Conservation (phyloP, 1,140 invertebrate species). For the Drosophila cardini region DNA sequence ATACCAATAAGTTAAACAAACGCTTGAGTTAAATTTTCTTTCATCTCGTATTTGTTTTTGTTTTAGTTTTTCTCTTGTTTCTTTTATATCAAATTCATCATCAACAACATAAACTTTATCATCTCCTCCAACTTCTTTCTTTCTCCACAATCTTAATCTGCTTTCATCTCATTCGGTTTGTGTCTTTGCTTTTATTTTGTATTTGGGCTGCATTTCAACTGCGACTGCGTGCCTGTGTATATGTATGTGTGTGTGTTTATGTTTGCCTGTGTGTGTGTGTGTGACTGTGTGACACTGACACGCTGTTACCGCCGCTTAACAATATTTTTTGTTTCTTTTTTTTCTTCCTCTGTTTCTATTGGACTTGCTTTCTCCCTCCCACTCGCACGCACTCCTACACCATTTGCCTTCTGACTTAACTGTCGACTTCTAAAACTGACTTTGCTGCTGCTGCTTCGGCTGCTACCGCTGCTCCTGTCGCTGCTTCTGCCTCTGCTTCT, state of each 20-base stretch:
- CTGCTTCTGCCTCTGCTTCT: slow-evolving; percentile 6
- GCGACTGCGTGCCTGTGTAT: slow-evolving; percentile 9
- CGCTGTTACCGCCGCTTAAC: slow-evolving; percentile 42
- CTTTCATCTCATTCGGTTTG: neutral
- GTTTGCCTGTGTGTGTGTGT: neutral
- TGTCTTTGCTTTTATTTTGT: slow-evolving; percentile 1
- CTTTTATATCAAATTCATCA: too few species aligned
- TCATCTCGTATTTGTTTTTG: neutral
- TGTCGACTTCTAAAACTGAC: slow-evolving; percentile 68
- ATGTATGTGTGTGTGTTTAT: slow-evolving; percentile 5
- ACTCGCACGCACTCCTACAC: slow-evolving; percentile 36
- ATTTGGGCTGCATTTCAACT: slow-evolving; percentile 3
- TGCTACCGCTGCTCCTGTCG: slow-evolving; percentile 4
- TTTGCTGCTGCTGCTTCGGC: slow-evolving; percentile 24
- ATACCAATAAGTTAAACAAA: slow-evolving; percentile 59
- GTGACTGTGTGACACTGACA: slow-evolving; percentile 21
- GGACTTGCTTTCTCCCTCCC: slow-evolving; percentile 51
- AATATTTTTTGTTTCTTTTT: neutral
- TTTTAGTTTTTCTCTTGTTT: too few species aligned
- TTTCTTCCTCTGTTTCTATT: slow-evolving; percentile 34
- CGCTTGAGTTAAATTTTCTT: slow-evolving; percentile 10
- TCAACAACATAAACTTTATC: slow-evolving; percentile 1
- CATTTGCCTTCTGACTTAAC: slow-evolving; percentile 46
- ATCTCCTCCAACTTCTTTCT: slow-evolving; percentile 3
- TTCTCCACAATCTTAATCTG: neutral